phyloP scores from a whole-genome alignment of 2,113 vertebrate species.

The Ailurus styani region DNA sequence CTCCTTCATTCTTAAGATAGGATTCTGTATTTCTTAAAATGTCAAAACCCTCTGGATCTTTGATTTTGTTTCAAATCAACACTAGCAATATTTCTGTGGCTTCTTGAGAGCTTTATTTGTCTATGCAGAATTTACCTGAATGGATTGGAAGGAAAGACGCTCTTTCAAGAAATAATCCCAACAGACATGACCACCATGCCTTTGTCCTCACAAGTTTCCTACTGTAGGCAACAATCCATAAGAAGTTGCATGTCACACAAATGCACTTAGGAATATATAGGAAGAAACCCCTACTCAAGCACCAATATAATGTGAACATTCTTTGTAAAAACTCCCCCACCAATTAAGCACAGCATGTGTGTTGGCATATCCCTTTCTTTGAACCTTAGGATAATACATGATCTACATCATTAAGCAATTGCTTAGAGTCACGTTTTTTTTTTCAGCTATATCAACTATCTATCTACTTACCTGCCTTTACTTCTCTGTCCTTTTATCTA shows the following conservation, averaged over 20 bases:
- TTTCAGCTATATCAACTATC: not conserved
- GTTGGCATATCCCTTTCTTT: not conserved
- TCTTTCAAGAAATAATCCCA: not conserved
- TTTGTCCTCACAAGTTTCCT: not conserved
- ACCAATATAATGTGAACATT: not conserved
- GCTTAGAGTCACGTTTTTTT: not conserved
- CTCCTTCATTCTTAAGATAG: not conserved
- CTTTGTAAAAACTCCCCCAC: not conserved
- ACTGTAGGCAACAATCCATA: not conserved
- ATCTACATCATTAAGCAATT: not conserved
- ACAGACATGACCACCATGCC: not conserved
- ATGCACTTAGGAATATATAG: not conserved
- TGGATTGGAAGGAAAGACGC: not conserved
- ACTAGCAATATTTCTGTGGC: not conserved
- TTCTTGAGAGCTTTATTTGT: not conserved
- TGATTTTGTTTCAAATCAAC: not conserved
- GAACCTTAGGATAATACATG: not conserved
- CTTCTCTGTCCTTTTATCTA: not conserved
- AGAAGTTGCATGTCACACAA: not conserved
- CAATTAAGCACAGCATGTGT: not conserved
- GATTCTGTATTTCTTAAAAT: not conserved
- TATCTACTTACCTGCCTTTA: not conserved
- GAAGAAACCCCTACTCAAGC: not conserved
- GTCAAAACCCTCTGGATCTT: constrained; percentile 5
- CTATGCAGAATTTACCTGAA: not conserved